Evolutionary conservation across 2,888 invertebrate genomes (phyloP).

Genomic region (Heliconius hortense): DNA sequence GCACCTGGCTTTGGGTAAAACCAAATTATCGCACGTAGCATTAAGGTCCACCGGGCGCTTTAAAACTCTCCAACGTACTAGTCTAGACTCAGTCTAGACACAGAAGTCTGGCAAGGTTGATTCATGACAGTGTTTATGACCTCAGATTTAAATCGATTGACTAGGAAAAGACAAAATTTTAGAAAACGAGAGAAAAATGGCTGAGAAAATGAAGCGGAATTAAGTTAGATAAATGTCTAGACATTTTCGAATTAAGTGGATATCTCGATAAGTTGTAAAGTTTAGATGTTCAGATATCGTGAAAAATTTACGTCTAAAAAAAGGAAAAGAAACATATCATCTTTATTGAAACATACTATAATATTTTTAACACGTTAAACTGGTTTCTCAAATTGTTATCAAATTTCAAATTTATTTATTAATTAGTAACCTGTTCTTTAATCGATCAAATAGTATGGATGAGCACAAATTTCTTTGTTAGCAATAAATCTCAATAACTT

Average conservation of each 20-base stretch:
- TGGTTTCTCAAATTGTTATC: conserved; percentile 4
- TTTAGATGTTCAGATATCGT: not conserved
- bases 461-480: not conserved
- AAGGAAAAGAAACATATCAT: not conserved
- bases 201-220: conserved; percentile 13
- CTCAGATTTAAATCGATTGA: conserved; percentile 46
- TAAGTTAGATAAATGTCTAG: conserved; percentile 16
- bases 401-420: conserved; percentile 6
- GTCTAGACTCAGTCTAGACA: conserved; percentile 78
- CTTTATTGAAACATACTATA: not conserved
- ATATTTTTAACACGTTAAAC: not conserved
- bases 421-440: not conserved
- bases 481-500: not conserved
- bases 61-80: conserved; percentile 49
- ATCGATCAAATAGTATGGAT: not conserved
- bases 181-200: conserved; percentile 25
- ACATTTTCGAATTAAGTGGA: conserved; percentile 5
- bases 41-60: conserved; percentile 25
- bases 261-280: conserved; percentile 6
- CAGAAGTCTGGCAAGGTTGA: conserved; percentile 45
- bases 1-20: conserved; percentile 3
- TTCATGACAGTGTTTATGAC: conserved; percentile 48
- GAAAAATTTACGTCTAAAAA: not conserved
- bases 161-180: conserved; percentile 29
- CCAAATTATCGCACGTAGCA: conserved; percentile 2